Evolutionary conservation across 2,113 vertebrate species (phyloP), one percentile per base, ranked within the genome.

Genomic region (Labrus mixtus): DNA sequence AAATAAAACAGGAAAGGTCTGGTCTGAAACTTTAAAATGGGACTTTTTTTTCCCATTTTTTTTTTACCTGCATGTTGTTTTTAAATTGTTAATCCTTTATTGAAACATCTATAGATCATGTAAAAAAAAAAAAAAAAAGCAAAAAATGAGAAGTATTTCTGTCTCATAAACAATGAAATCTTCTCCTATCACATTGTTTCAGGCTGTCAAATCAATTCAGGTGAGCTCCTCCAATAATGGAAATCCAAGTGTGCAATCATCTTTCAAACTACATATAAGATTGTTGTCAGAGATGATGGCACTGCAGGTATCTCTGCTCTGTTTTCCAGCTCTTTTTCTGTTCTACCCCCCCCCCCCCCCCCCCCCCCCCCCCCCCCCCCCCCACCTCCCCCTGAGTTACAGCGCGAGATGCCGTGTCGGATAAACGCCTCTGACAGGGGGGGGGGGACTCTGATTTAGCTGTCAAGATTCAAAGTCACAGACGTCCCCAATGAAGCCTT

Each of bases 381-480:
- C 66, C 56, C 23, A 1, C 45, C 1, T 22, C 66, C 56, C 23
- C 20, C 43, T 36, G 55, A 76, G 66, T 59, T 73, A 43, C 54
- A 73, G 45, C 46, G 1, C 65, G 55, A 70, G 53, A 73, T 36
- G 53, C 60, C 50, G 23, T 39, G 78, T 62, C 63, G 36, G 87
- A 85, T 88, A 76, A 89, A 88, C 64, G 62, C 68, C 73, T 77
- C 90, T 68, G 55, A 78, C 73, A 83, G 68, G 36, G 23, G 10
- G 76, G 68, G 36, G 23, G 10, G 76, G 23, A 43, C 64, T 71
- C 77, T 68, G 81, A 79, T 88, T 76, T 84, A 56, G 46, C 73
- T 81, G 83, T 88, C 81, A 81, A 51, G 66, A 87, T 89, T 73
- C 70, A 83, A 43, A 84, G 67, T 83, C 79, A 76, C 59, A 41